Evolutionary conservation across 2,113 vertebrate species (phyloP).

Genomic region (Columba janthina): DNA sequence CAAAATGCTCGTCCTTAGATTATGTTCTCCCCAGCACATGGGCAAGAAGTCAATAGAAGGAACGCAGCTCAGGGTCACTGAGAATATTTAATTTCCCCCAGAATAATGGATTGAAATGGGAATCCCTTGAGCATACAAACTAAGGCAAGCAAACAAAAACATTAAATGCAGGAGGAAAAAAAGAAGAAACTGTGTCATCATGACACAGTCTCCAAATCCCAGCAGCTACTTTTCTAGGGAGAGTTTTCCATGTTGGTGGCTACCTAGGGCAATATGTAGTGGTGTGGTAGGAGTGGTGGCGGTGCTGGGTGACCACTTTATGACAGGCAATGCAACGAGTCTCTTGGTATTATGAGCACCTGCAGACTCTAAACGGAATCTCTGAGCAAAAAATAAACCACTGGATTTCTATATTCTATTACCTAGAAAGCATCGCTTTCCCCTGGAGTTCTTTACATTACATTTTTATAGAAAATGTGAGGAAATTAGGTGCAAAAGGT

Average conservation of each 20-base stretch:
- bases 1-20: background rate
- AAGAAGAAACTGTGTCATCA: background rate
- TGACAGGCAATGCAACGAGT: background rate
- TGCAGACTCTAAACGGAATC: conserved; percentile 6
- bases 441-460: background rate
- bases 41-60: background rate
- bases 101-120: background rate
- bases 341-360: background rate
- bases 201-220: background rate
- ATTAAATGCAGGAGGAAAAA: background rate
- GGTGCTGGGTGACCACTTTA: background rate
- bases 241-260: background rate
- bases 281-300: background rate
- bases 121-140: background rate
- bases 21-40: background rate
- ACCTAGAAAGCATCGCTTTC: background rate
- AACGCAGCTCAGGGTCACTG: background rate
- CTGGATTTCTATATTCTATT: background rate
- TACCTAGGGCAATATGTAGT: background rate
- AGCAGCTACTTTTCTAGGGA: background rate
- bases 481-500: background rate
- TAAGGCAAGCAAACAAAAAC: background rate
- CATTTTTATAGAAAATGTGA: background rate
- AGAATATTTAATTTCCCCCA: background rate
- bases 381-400: background rate